phyloP scores from a whole-genome alignment of 2,888 invertebrate genomes.

The Prosapia bicincta region DNA sequence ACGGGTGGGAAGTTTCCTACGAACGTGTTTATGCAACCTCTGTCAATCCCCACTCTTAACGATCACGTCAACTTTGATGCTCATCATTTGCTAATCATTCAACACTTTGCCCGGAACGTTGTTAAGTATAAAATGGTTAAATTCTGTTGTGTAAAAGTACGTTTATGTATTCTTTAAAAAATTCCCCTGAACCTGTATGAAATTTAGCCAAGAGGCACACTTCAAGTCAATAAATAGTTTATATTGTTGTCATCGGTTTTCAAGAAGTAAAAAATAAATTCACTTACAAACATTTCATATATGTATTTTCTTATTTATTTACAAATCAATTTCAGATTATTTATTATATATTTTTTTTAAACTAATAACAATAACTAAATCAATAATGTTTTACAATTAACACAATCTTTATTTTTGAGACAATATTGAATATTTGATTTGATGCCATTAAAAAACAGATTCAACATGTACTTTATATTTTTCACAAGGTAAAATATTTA shows the following conservation, averaged over 20 bases:
- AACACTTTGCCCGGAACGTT: no score
- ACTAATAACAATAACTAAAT: neutral
- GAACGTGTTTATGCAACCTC: constrained; percentile 21
- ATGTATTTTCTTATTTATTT: neutral
- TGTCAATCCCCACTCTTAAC: constrained; percentile 4
- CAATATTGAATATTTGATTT: no score
- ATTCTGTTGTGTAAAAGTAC: neutral
- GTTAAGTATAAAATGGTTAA: neutral
- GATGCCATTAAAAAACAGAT: neutral
- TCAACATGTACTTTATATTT: neutral
- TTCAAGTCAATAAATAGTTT: no score
- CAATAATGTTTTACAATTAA: neutral
- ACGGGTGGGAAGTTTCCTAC: constrained; percentile 5
- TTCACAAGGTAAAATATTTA: no score
- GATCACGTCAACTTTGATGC: no score
- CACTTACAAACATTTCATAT: neutral
- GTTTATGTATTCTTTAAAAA: no score
- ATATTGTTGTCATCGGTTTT: no score
- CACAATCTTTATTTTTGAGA: neutral
- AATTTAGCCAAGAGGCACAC: no score
- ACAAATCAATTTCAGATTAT: neutral
- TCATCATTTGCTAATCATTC: neutral
- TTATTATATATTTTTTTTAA: neutral
- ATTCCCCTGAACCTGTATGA: no score
- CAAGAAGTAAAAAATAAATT: neutral